Conservation (phyloP, 2,797 vertebrate genomes). For the Eutrigla gurnardus region DNA sequence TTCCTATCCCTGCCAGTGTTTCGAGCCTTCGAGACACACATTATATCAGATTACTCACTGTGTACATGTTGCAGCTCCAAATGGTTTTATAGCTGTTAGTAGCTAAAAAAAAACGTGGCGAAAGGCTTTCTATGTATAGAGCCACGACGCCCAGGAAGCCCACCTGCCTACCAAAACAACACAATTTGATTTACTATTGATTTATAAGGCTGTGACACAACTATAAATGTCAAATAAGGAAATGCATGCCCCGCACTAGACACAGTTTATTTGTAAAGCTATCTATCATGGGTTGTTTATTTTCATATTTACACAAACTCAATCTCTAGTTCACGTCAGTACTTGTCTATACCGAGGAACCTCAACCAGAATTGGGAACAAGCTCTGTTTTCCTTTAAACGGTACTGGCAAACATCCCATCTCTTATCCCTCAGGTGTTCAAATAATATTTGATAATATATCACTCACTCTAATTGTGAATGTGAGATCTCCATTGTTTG, state of each 20-base stretch:
- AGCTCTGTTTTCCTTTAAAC: background rate
- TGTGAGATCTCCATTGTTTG: conserved; percentile 43
- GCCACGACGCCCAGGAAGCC: background rate
- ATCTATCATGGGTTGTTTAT: background rate
- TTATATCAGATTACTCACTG: conserved; percentile 37
- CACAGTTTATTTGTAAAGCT: background rate
- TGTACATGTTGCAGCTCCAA: conserved; percentile 10
- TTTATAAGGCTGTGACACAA: background rate
- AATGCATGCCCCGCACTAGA: background rate
- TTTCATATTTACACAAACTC: background rate
- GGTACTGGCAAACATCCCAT: background rate
- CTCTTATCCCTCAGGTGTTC: background rate
- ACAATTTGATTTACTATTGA: conserved; percentile 5
- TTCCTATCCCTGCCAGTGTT: background rate
- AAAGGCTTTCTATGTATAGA: conserved; percentile 8
- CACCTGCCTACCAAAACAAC: conserved; percentile 14
- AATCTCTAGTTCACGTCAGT: background rate
- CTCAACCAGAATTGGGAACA: background rate
- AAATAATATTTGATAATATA: background rate
- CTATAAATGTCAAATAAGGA: background rate
- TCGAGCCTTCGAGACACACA: conserved; percentile 32
- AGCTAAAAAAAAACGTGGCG: conserved; percentile 17
- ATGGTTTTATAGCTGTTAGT: conserved; percentile 29
- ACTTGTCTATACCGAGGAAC: background rate
- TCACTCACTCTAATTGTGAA: conserved; percentile 8